phyloP scores from a whole-genome alignment of 2,113 vertebrate genomes.

The Xerus inauris region DNA sequence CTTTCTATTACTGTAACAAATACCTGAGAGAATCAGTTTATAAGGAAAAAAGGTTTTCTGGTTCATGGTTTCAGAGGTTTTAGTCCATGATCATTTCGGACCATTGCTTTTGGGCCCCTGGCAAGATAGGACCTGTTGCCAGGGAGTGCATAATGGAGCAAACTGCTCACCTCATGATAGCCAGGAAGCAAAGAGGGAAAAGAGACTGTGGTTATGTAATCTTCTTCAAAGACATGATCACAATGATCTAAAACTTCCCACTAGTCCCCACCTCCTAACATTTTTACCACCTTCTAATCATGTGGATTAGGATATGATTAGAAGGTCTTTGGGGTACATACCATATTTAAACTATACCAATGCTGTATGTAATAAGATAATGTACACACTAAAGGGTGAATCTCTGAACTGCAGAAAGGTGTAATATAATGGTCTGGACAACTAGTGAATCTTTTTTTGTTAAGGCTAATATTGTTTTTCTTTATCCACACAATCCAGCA shows the following conservation, averaged over 20 bases:
- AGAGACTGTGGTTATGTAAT: background rate
- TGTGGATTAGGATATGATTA: too few species aligned
- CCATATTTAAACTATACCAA: background rate
- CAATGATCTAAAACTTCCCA: background rate
- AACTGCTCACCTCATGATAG: background rate
- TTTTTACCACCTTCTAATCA: background rate
- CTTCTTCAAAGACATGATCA: background rate
- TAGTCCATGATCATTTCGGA: background rate
- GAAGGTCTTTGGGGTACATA: background rate
- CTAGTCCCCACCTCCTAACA: background rate
- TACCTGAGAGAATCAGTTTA: background rate
- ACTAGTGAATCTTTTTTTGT: background rate
- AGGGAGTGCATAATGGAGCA: background rate
- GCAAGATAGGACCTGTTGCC: background rate
- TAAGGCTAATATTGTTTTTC: background rate
- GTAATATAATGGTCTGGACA: background rate
- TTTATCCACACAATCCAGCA: background rate
- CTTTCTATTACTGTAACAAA: background rate
- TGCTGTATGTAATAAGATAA: background rate
- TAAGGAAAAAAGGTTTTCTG: background rate
- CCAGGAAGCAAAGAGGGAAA: background rate
- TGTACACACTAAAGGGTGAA: background rate
- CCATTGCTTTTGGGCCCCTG: background rate
- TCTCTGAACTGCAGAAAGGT: constrained; percentile 26
- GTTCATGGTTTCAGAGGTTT: background rate